Base-by-base conservation (phyloP, 2,113 vertebrate species). In the Dendropsophus ebraccatus region DNA sequence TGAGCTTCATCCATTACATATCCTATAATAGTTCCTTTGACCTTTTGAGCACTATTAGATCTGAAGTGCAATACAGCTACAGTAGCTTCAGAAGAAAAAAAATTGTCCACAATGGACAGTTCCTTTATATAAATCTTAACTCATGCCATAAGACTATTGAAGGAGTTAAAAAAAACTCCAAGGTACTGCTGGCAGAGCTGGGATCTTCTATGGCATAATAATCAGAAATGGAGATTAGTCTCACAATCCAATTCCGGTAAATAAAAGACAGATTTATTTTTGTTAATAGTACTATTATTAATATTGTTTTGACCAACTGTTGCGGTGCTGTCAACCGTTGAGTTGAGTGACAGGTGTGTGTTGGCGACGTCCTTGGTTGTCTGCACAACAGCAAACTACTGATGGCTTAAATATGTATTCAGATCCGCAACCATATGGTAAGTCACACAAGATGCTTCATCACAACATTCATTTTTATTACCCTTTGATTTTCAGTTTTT, bases 401-500 rank as follows among this genome's bases (percentile, higher is more conserved):
- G 30, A 82, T 69, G 28, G 19, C 28, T 82, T 82, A 72, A 82
- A 82, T 70, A 70, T 69, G 47, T 21, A 70, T n/a, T 70, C 16
- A 30, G 9, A 41, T 25, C 37, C 6, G 17, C 19, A 11, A 65
- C 62, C 62, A 82, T 69, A 69, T 82, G 41, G 62, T 82, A 82
- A 49, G 62, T 32, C 45, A 7, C 54, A 72, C 45, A 52, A 70
- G 47, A 52, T 6, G 65, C 65, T 72, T 69, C 54, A 79, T 79
- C 32, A 60, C 54, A 37, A 35, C 77, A 60, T 82, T 52, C 81
- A 11, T 4, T 62, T 80, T 60, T 67, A 81, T 81, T 81, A 49
- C 79, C 28, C 16, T 67, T 32, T 81, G 14, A 81, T 81, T 81
- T 30, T 81, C 41, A 49, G 25, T 37, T 49, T 49, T 67, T 17